Evolutionary conservation across 1,140 invertebrate genomes (phyloP).

Genomic region (Hycleus cichorii): DNA sequence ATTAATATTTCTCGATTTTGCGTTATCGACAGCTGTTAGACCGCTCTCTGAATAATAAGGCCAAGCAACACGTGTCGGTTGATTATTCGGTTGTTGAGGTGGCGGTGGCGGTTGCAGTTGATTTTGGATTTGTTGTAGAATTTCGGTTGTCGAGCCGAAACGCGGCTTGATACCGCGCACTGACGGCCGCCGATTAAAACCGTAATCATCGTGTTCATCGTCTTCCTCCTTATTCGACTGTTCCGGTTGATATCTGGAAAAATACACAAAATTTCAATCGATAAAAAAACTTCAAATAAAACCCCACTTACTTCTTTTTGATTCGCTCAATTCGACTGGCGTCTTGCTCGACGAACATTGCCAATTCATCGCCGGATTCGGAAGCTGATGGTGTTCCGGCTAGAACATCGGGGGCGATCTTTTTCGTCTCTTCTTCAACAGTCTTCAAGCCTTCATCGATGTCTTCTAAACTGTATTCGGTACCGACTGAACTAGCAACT

Average conservation of each 20-base stretch:
- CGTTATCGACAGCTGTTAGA: conserved; percentile 34
- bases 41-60: conserved; percentile 57
- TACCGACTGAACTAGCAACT: conserved; percentile 43
- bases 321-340: conserved; percentile 71
- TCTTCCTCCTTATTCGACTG: conserved; percentile 55
- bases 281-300: conserved; percentile 7
- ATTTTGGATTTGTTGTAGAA: conserved; percentile 70
- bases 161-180: conserved; percentile 68
- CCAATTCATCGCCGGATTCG: conserved; percentile 61
- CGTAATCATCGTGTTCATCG: conserved; percentile 81
- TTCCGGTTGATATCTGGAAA: conserved; percentile 41
- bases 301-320: conserved; percentile 54
- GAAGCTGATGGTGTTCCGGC: conserved; percentile 56
- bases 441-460: conserved; percentile 53
- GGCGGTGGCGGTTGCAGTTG: conserved; percentile 49
- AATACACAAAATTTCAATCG: background rate
- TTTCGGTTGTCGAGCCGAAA: conserved; percentile 71
- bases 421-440: conserved; percentile 41
- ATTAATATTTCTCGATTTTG: conserved; percentile 29
- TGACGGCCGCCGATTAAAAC: conserved; percentile 78
- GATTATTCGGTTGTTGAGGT: background rate
- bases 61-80: conserved; percentile 49
- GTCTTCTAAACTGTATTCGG: conserved; percentile 58
- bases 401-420: conserved; percentile 63
- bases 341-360: conserved; percentile 76